Evolutionary conservation across 1,140 invertebrate genomes (phyloP), one percentile per base, ranked within the genome.

Genomic region (Harpegnathos saltator): DNA sequence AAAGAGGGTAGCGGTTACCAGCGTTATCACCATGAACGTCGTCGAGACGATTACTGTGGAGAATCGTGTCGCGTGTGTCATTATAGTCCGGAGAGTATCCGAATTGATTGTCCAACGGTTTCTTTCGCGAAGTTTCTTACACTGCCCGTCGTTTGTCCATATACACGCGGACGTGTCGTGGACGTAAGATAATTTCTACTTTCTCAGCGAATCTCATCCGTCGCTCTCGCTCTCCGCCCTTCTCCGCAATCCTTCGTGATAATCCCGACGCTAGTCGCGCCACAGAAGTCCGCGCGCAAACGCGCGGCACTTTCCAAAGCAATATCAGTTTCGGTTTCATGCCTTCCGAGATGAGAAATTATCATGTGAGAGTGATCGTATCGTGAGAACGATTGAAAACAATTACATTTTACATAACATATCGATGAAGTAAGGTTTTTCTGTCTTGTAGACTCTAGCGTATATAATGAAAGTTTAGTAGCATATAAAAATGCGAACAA

Each of bases 351-450:
- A 44, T 12, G n/a, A 44, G 38, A 80, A 69, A 68, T 62, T 68
- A 73, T 72, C 52, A 80, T 17, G 63, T 58, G 50, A 82, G 52
- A 74, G 56, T 69, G 52, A 50, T 58, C 54, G n/a, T 52, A 83
- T 54, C 54, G 61, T 56, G 44, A 61, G 82, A 54, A 65, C 58
- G 59, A 71, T 88, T 75, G 58, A 77, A 44, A 88, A 69, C 33
- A 58, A 80, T 80, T 78, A 77, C 84, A 84, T 72, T 88, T 89
- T 82, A 82, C 66, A 85, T 88, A 84, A 89, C 88, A 89, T 89
- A 89, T 89, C 88, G 88, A 84, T 80, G 71, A 66, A 56, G 66
- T 73, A 85, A 65, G 56, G 26, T 59, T 73, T 84, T 82, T 74
- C 77, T 78, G 61, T 83, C 74, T 44, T 15, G 58, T 89, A 89